A percentile compares a stretch with the other conserved stretches of the same genome.
Conservation (phyloP, 2,888 invertebrate genomes). For the Bedellia somnulentella region DNA sequence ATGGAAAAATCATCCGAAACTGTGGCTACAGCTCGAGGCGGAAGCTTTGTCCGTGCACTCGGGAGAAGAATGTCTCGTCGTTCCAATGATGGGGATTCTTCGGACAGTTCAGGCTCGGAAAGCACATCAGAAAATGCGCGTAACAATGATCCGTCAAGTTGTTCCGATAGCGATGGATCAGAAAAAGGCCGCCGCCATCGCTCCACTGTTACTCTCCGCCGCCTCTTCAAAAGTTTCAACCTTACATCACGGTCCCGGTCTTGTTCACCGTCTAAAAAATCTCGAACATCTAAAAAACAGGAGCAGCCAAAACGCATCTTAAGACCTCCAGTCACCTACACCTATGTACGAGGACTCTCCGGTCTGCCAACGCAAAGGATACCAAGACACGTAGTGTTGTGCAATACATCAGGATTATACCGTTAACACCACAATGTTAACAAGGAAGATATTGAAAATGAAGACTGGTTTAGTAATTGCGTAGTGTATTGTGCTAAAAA, state of each 20-base stretch:
- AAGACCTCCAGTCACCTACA: slow-evolving; percentile 76
- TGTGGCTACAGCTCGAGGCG: slow-evolving; percentile 59
- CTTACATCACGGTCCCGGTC: slow-evolving; percentile 68
- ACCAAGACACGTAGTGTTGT: slow-evolving; percentile 58
- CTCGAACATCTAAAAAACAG: slow-evolving; percentile 57
- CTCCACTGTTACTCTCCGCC: slow-evolving; percentile 70
- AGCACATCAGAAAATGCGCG: slow-evolving; percentile 34
- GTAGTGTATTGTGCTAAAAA: slow-evolving; percentile 29
- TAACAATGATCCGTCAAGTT: slow-evolving; percentile 47
- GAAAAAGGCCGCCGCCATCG: slow-evolving; percentile 46
- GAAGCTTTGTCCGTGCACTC: slow-evolving; percentile 67
- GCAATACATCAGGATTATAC: slow-evolving; percentile 32
- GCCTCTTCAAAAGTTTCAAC: slow-evolving; percentile 70
- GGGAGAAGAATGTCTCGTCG: slow-evolving; percentile 64
- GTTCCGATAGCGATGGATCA: slow-evolving; percentile 62
- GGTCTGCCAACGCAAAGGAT: slow-evolving; percentile 82
- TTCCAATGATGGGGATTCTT: slow-evolving; percentile 38
- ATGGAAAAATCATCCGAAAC: slow-evolving; percentile 54
- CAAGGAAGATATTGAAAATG: no score
- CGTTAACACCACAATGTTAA: no score
- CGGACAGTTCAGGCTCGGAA: slow-evolving; percentile 47
- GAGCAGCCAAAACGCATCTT: slow-evolving; percentile 73
- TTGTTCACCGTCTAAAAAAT: slow-evolving; percentile 54
- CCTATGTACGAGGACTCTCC: slow-evolving; percentile 78
- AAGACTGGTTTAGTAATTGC: slow-evolving; percentile 48